Conservation (phyloP, 2,888 invertebrate species). For the Nymphalis polychloros region DNA sequence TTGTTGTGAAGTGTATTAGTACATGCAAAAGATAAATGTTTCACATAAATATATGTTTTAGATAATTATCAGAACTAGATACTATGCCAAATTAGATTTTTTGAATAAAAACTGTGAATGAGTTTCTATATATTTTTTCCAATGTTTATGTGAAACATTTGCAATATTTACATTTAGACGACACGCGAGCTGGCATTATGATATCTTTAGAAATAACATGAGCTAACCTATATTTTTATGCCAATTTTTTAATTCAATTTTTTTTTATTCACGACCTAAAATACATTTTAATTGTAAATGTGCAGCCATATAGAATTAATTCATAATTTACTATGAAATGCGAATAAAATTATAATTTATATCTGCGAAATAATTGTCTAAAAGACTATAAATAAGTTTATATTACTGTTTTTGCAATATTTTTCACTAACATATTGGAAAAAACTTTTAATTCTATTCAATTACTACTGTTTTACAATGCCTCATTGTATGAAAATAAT, state of each 20-base stretch:
- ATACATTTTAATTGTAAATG: too few relatives aligned
- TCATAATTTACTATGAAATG: too few relatives aligned
- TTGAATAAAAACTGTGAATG: not conserved
- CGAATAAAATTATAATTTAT: too few relatives aligned
- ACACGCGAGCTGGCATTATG: constrained; percentile 33
- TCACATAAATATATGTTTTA: constrained; percentile 23
- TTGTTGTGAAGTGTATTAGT: constrained; percentile 20
- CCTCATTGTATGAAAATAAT: not conserved
- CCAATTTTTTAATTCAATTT: constrained; percentile 6
- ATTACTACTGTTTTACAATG: not conserved
- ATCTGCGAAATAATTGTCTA: too few relatives aligned
- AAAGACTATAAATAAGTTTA: too few relatives aligned
- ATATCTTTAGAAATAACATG: constrained; percentile 37
- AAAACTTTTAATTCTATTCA: too few relatives aligned
- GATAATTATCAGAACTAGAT: not conserved
- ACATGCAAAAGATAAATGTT: constrained; percentile 4
- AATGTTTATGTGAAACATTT: constrained; percentile 30
- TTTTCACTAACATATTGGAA: too few relatives aligned
- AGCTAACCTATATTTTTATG: constrained; percentile 8
- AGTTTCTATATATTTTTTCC: not conserved
- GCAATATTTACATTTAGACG: constrained; percentile 22
- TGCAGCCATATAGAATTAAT: too few relatives aligned
- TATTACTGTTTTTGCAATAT: too few relatives aligned
- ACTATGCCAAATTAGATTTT: constrained; percentile 7
- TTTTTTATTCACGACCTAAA: not conserved